A percentile compares a stretch with the other conserved stretches of the same genome.
phyloP scores from a whole-genome alignment of 1,140 invertebrate genomes.

The Trissolcus basalis region DNA sequence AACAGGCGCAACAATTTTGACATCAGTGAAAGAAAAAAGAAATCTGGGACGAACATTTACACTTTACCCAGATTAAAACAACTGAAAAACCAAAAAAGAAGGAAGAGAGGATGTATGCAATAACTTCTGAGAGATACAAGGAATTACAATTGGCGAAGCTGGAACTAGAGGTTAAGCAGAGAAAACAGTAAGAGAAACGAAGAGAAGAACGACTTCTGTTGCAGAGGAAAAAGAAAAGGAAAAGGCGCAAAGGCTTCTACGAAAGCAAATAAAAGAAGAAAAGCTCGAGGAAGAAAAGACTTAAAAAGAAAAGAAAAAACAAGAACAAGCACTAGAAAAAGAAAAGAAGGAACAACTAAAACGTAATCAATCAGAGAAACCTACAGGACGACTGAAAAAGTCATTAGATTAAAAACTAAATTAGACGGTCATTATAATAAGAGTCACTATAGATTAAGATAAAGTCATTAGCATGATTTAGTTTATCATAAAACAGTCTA shows the following conservation, averaged over 20 bases:
- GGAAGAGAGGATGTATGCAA: not conserved
- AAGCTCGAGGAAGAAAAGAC: not conserved
- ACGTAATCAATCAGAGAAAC: not conserved
- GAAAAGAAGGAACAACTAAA: not conserved
- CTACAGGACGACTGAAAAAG: not conserved
- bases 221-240: not conserved
- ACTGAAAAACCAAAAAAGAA: not conserved
- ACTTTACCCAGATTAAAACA: conserved; percentile 1
- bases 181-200: not conserved
- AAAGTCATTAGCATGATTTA: too few species aligned
- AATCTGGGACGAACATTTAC: not conserved
- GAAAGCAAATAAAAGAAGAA: conserved; percentile 2
- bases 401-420: not conserved
- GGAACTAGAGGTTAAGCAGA: not conserved
- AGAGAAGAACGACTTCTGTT: not conserved
- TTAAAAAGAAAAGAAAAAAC: not conserved
- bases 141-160: not conserved
- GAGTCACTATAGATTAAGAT: too few species aligned
- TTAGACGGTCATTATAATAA: too few species aligned
- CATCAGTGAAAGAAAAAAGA: not conserved
- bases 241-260: not conserved
- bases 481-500: too few species aligned
- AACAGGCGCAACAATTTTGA: too few species aligned
- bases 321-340: not conserved
- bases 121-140: conserved; percentile 1